A percentile compares a stretch with the other conserved stretches of the same genome.
These are phyloP conservation scores for Anodontia alba DNA, from an alignment of 2,888 invertebrate species.

Conservation along the genomic window DNA sequence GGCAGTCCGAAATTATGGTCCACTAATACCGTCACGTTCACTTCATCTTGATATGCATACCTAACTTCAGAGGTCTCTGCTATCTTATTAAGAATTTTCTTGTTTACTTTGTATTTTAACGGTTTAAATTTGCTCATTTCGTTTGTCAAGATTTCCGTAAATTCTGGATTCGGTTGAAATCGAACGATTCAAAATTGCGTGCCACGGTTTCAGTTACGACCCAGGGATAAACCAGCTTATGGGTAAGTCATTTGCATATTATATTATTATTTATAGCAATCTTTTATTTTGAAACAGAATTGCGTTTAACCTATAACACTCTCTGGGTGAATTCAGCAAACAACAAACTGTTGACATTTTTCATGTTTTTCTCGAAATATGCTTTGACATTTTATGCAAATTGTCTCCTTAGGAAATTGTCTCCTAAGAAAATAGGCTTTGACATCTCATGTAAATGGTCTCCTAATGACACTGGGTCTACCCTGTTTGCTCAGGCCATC, in stretches of 20 bases:
- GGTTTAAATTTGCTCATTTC: not conserved
- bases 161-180: conserved; percentile 56
- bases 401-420: too few relatives aligned
- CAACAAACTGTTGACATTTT: too few relatives aligned
- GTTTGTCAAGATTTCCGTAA: not conserved
- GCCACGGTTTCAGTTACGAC: conserved; percentile 51
- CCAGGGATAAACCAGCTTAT: conserved; percentile 45
- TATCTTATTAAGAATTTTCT: conserved; percentile 1
- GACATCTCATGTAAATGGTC: too few relatives aligned
- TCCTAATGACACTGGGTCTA: too few relatives aligned
- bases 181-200: conserved; percentile 54
- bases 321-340: too few relatives aligned
- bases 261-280: too few relatives aligned
- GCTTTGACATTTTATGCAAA: too few relatives aligned
- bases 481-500: too few relatives aligned
- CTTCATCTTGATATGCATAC: conserved; percentile 10
- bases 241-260: conserved; percentile 56
- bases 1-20: conserved; percentile 6
- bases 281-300: too few relatives aligned
- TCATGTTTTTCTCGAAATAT: too few relatives aligned
- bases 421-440: too few relatives aligned
- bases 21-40: conserved; percentile 6
- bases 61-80: conserved; percentile 7
- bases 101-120: conserved; percentile 10
- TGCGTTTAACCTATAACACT: too few relatives aligned